Evolutionary conservation across 1,140 invertebrate genomes (phyloP).

Genomic region (Nephila pilipes): DNA sequence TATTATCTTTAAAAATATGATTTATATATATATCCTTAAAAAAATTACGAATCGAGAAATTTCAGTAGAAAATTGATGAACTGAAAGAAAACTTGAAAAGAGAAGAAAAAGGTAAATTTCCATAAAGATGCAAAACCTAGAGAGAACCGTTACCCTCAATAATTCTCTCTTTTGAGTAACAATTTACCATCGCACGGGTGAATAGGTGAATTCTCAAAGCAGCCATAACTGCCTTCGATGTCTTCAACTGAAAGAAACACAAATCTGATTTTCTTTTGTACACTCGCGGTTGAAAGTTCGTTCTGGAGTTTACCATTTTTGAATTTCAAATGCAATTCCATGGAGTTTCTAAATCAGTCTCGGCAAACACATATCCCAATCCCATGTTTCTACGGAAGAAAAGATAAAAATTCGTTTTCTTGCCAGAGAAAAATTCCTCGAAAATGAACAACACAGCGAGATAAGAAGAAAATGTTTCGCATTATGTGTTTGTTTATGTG

Average conservation of each 20-base stretch:
- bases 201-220: neutral
- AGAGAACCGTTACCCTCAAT: constrained; percentile 18
- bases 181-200: neutral
- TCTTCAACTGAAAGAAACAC: neutral
- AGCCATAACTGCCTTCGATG: neutral
- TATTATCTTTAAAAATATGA: too few species aligned
- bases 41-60: too few species aligned
- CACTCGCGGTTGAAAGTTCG: constrained; percentile 28
- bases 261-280: constrained; percentile 55
- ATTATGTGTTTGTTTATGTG: constrained; percentile 36
- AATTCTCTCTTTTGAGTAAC: constrained; percentile 35
- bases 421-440: neutral
- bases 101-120: neutral
- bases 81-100: too few species aligned
- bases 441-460: neutral
- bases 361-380: constrained; percentile 44
- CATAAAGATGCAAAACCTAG: neutral
- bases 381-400: neutral
- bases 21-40: too few species aligned
- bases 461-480: neutral
- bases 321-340: constrained; percentile 62
- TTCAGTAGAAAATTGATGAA: too few species aligned
- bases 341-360: constrained; percentile 52
- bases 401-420: neutral
- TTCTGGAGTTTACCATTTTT: constrained; percentile 49